These are phyloP conservation scores for Eretmodus cyanostictus DNA, from an alignment of 2,113 vertebrate genomes.

Conservation along the genomic window DNA sequence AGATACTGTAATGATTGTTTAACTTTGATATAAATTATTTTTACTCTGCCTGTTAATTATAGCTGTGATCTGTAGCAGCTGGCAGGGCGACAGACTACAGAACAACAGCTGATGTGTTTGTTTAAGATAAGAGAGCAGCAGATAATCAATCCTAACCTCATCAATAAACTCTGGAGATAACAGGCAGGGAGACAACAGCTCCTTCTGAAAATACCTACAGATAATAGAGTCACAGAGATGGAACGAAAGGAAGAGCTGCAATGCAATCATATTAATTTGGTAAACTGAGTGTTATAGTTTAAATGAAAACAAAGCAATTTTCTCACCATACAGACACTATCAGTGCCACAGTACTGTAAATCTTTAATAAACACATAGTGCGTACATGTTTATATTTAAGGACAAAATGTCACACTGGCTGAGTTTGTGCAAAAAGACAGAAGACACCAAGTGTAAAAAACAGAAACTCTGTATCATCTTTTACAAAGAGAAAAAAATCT, in stretches of 20 bases:
- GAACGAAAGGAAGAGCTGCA: background rate
- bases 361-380: background rate
- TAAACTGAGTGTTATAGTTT: background rate
- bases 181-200: background rate
- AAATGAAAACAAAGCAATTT: background rate
- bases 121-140: conserved; percentile 50
- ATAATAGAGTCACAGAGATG: background rate
- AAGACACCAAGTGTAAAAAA: background rate
- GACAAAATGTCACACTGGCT: background rate
- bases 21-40: background rate
- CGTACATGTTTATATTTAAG: background rate
- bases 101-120: conserved; percentile 32
- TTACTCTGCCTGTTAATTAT: background rate
- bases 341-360: background rate
- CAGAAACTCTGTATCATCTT: background rate
- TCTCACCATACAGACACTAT: background rate
- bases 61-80: background rate
- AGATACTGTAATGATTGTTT: background rate
- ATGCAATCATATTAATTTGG: background rate
- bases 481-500: background rate
- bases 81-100: background rate
- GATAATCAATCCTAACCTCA: conserved; percentile 37
- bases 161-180: conserved; percentile 50
- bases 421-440: conserved; percentile 20
- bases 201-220: conserved; percentile 20